Evolutionary conservation across 2,113 vertebrate genomes (phyloP).

Genomic region (Brachionichthys hirsutus): DNA sequence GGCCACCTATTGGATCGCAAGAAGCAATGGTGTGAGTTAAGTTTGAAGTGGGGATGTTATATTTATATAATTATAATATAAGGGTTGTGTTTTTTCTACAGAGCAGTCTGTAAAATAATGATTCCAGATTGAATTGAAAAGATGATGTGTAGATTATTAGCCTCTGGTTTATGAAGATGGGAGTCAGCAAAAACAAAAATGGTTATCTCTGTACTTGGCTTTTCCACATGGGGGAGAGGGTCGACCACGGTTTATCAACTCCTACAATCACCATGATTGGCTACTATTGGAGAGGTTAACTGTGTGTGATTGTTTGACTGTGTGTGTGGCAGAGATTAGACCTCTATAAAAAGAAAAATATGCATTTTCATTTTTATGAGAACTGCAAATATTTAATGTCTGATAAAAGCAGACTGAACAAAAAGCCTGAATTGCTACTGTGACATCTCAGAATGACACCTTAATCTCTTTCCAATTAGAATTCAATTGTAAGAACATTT

Average conservation of each 20-base stretch:
- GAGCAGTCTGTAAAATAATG: too few relatives aligned
- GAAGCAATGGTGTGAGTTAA: not conserved
- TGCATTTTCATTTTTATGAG: not conserved
- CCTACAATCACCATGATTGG: conserved; percentile 37
- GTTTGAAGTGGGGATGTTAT: not conserved
- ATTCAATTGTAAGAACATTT: not conserved
- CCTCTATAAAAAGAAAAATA: not conserved
- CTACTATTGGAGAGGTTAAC: conserved; percentile 13
- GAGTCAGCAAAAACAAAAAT: not conserved
- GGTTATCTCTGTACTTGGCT: conserved; percentile 20
- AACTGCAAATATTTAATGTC: not conserved
- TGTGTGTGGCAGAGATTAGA: conserved; percentile 16
- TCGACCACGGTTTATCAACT: conserved; percentile 45
- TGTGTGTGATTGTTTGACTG: conserved; percentile 6
- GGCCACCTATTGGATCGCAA: not conserved
- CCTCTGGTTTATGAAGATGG: too few relatives aligned
- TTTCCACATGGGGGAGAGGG: conserved; percentile 70
- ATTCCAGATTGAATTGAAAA: not conserved
- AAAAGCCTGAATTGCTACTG: not conserved
- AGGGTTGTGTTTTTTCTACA: too few relatives aligned
- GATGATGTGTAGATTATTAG: not conserved
- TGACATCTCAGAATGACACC: not conserved
- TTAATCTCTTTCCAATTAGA: not conserved
- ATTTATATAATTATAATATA: too few relatives aligned
- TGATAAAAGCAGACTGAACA: not conserved